Evolutionary conservation across 2,888 invertebrate species (phyloP).

Genomic region (Arge pagana): DNA sequence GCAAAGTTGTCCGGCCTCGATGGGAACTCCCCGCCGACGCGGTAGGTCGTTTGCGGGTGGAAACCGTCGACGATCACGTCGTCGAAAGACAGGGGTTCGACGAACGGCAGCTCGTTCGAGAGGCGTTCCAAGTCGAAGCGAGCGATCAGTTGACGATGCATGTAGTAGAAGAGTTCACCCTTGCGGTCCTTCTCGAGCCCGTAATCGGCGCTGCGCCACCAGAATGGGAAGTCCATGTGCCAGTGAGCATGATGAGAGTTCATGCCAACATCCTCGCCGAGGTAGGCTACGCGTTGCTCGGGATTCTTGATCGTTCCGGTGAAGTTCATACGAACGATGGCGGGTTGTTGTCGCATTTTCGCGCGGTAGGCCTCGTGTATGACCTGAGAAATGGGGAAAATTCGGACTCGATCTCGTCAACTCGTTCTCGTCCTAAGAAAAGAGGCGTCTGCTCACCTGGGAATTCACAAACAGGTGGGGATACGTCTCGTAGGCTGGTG

Average conservation of each 20-base stretch:
- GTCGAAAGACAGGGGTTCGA: slow-evolving; percentile 6
- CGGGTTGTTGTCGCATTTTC: slow-evolving; percentile 42
- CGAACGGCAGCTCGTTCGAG: slow-evolving; percentile 25
- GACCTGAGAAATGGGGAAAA: slow-evolving; percentile 72
- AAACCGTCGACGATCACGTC: slow-evolving; percentile 64
- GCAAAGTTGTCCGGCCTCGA: slow-evolving; percentile 61
- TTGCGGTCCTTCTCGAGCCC: slow-evolving; percentile 64
- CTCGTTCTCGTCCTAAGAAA: not conserved
- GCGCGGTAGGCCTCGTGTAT: slow-evolving; percentile 68
- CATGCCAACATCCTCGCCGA: slow-evolving; percentile 71
- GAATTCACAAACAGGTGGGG: slow-evolving; percentile 52
- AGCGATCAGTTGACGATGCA: slow-evolving; percentile 70
- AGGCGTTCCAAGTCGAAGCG: slow-evolving; percentile 72
- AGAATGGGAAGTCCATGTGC: slow-evolving; percentile 67
- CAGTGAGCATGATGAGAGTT: slow-evolving; percentile 69
- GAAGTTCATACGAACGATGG: slow-evolving; percentile 59
- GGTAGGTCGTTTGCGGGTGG: slow-evolving; percentile 62
- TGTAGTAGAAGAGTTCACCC: slow-evolving; percentile 67
- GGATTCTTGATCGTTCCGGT: slow-evolving; percentile 62
- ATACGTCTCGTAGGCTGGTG: slow-evolving; percentile 64
- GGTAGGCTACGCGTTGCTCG: slow-evolving; percentile 67
- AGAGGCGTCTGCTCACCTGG: not conserved
- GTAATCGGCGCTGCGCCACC: slow-evolving; percentile 64
- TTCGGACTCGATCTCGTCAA: not conserved
- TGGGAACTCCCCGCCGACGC: slow-evolving; percentile 55